Percentiles rank a stretch among this genome's conserved stretches.
Conservation (phyloP, 2,797 vertebrate genomes). For the Halcyon chelicuti region DNA sequence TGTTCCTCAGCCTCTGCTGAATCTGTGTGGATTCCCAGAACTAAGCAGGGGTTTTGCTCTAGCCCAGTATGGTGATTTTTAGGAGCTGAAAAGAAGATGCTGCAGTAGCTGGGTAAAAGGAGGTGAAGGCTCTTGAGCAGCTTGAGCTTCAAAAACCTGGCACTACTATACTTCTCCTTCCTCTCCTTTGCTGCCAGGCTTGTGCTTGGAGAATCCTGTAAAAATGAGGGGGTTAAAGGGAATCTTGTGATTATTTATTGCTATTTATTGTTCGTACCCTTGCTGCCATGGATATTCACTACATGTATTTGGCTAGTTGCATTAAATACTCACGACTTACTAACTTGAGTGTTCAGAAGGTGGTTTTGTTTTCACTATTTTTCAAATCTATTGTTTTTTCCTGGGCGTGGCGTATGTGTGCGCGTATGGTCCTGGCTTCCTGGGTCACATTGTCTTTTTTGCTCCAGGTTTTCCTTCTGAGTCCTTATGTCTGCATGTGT, state of each 20-base stretch:
- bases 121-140: background rate
- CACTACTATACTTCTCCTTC: background rate
- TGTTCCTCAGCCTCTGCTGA: background rate
- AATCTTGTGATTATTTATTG: background rate
- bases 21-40: background rate
- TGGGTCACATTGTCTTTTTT: background rate
- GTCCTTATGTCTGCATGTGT: background rate
- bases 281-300: background rate
- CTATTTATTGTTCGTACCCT: background rate
- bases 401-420: background rate
- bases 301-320: background rate
- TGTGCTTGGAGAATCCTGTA: background rate
- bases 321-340: background rate
- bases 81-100: background rate
- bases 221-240: background rate
- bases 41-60: background rate
- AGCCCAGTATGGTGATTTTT: background rate
- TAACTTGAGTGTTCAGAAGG: background rate
- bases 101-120: background rate
- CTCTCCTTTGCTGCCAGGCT: background rate
- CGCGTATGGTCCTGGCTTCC: background rate
- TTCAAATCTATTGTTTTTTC: background rate
- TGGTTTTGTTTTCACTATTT: background rate
- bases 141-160: background rate
- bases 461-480: background rate